phyloP scores from a whole-genome alignment of 2,113 vertebrate genomes.

The Hippocampus comes region DNA sequence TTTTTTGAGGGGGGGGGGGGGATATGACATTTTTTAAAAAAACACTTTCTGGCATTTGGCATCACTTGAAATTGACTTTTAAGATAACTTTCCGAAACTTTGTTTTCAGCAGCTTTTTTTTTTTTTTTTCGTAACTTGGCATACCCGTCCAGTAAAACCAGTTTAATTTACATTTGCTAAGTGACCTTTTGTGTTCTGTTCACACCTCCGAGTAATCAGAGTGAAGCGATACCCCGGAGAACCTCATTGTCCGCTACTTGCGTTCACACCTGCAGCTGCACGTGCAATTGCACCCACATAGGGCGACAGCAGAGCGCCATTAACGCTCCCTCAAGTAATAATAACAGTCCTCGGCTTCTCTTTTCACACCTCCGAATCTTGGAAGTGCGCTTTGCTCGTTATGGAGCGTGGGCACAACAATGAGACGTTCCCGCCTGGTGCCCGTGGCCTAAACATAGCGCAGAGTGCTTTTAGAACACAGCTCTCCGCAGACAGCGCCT shows the following conservation, averaged over 20 bases:
- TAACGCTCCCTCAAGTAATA: background rate
- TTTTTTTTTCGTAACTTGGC: background rate
- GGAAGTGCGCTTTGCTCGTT: background rate
- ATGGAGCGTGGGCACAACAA: background rate
- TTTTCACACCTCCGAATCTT: background rate
- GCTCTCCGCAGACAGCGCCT: background rate
- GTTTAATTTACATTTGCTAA: background rate
- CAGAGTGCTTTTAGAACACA: slow-evolving; percentile 7
- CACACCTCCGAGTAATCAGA: background rate
- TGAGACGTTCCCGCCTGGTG: background rate
- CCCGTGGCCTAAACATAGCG: slow-evolving; percentile 12
- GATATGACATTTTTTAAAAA: background rate
- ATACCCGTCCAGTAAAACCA: background rate
- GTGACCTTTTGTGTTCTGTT: background rate
- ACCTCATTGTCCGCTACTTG: background rate
- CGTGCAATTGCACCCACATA: background rate
- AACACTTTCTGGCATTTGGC: background rate
- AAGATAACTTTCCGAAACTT: background rate
- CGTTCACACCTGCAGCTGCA: background rate
- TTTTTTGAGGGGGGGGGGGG: background rate
- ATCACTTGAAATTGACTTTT: background rate
- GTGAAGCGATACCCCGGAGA: background rate
- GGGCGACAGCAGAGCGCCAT: background rate
- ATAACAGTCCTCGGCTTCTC: background rate
- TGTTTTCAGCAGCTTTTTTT: background rate